Percentiles rank a stretch among this genome's conserved stretches.
These are phyloP conservation scores for Dallia pectoralis DNA, from an alignment of 2,797 vertebrate genomes.

Conservation along the genomic window DNA sequence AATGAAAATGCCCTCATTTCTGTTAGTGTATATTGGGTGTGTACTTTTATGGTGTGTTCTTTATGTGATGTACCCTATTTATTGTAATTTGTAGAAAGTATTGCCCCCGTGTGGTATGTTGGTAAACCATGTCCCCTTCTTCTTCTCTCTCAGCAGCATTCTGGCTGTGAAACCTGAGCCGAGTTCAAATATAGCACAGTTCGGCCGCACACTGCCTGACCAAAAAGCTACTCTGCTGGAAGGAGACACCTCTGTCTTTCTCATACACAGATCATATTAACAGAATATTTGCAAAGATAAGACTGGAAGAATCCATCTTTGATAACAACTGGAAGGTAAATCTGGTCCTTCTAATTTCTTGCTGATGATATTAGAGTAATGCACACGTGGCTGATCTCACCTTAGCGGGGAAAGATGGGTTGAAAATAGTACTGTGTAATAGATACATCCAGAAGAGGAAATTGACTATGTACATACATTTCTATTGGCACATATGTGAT, in stretches of 20 bases:
- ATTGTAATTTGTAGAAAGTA: slow-evolving; percentile 27
- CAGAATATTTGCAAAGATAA: slow-evolving; percentile 61
- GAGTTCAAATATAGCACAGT: slow-evolving; percentile 90
- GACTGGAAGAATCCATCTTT: slow-evolving; percentile 41
- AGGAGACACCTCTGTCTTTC: slow-evolving; percentile 49
- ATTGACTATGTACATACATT: not conserved
- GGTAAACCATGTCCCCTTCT: slow-evolving; percentile 40
- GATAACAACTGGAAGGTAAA: slow-evolving; percentile 63
- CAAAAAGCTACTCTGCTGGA: slow-evolving; percentile 59
- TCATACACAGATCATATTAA: slow-evolving; percentile 29
- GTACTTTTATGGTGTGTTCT: slow-evolving; percentile 9
- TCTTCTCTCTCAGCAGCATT: slow-evolving; percentile 76
- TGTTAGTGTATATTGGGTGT: slow-evolving; percentile 10
- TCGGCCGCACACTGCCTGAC: slow-evolving; percentile 49
- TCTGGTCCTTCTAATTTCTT: not conserved
- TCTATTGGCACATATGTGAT: not conserved
- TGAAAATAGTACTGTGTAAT: not conserved
- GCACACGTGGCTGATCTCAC: not conserved
- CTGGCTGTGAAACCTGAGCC: slow-evolving; percentile 90
- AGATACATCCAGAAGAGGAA: not conserved
- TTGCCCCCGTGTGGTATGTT: slow-evolving; percentile 14
- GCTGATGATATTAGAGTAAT: not conserved
- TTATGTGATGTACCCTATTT: slow-evolving; percentile 40
- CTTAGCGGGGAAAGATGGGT: too few relatives aligned
- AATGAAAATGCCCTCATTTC: not conserved